A percentile compares a stretch with the other conserved stretches of the same genome.
Evolutionary conservation across 2,113 vertebrate species (phyloP).

Genomic region (Pantherophis guttatus): DNA sequence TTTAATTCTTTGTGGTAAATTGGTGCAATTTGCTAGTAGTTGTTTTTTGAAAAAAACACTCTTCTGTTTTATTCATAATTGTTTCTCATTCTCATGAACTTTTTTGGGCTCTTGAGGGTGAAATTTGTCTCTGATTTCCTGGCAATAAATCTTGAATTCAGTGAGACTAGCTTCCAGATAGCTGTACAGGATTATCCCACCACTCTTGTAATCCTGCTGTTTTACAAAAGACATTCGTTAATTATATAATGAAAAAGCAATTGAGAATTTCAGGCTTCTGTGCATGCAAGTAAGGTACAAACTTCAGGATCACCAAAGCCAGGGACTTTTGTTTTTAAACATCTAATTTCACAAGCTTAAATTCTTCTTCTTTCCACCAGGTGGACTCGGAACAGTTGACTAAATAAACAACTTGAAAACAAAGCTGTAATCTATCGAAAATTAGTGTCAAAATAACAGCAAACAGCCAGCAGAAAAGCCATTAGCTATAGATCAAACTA

Average conservation of each 20-base stretch:
- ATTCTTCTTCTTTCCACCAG: not conserved
- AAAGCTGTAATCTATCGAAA: not conserved
- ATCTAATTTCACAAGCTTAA: not conserved
- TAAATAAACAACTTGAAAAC: not conserved
- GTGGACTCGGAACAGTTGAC: not conserved
- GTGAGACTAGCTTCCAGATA: not conserved
- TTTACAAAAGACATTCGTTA: not conserved
- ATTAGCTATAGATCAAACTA: not conserved
- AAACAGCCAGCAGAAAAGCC: not conserved
- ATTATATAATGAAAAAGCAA: not conserved
- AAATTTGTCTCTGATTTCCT: not conserved
- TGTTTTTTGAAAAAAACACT: not conserved
- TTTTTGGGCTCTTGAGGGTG: not conserved
- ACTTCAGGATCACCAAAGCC: not conserved
- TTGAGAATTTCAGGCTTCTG: not conserved
- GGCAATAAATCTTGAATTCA: not conserved
- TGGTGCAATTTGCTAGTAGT: not conserved
- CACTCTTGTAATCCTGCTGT: not conserved
- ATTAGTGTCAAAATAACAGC: not conserved
- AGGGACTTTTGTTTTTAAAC: not conserved
- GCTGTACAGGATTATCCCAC: not conserved
- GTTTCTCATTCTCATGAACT: not conserved
- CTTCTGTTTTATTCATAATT: not conserved
- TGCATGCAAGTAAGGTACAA: accelerated
- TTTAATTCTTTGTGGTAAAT: not conserved